Evolutionary conservation across 2,797 vertebrate genomes (phyloP).

Genomic region (Cirrhinus molitorella): DNA sequence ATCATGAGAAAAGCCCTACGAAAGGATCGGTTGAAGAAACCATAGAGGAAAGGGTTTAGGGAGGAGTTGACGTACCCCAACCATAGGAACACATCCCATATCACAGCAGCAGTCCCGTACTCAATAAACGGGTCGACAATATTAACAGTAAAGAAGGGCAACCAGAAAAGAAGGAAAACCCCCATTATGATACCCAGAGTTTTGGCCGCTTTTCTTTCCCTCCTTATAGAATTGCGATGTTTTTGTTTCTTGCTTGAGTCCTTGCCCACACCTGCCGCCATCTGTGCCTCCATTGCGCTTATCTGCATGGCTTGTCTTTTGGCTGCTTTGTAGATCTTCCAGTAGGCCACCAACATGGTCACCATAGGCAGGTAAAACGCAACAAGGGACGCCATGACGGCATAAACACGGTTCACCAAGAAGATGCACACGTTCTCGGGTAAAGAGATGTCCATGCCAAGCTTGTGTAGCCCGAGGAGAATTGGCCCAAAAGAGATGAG

Average conservation of each 20-base stretch:
- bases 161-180: slow-evolving; percentile 82
- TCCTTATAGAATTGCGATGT: slow-evolving; percentile 76
- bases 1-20: slow-evolving; percentile 82
- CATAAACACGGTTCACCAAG: slow-evolving; percentile 80
- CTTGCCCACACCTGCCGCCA: slow-evolving; percentile 75
- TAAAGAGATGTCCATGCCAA: slow-evolving; percentile 68
- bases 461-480: slow-evolving; percentile 77
- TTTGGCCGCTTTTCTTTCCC: slow-evolving; percentile 83
- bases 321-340: slow-evolving; percentile 85
- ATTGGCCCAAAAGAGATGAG: slow-evolving; percentile 84
- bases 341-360: slow-evolving; percentile 81
- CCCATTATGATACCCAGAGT: slow-evolving; percentile 86
- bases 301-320: slow-evolving; percentile 82
- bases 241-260: slow-evolving; percentile 78
- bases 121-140: slow-evolving; percentile 82
- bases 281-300: slow-evolving; percentile 81
- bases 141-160: slow-evolving; percentile 84
- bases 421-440: slow-evolving; percentile 77
- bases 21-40: slow-evolving; percentile 82
- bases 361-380: slow-evolving; percentile 83
- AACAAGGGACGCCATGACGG: slow-evolving; percentile 79
- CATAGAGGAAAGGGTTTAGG: slow-evolving; percentile 83
- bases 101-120: slow-evolving; percentile 73
- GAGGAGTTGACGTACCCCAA: slow-evolving; percentile 85
- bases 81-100: slow-evolving; percentile 84